Base-by-base conservation (phyloP, 2,888 invertebrate species). In the Ephialtes manifestator region DNA sequence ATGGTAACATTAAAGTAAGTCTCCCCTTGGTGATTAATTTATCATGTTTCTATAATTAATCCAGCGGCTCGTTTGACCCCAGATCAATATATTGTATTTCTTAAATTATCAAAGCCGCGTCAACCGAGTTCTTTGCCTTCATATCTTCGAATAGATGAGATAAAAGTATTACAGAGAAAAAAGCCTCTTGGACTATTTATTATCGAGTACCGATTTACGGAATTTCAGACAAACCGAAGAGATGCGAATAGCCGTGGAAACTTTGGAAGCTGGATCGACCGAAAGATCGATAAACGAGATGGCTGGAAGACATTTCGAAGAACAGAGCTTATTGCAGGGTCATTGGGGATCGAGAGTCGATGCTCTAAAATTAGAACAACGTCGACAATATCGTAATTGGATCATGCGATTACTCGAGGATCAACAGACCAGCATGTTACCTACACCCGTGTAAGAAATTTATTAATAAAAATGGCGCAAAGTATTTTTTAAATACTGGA, bases 371-470 rank as follows among this genome's bases (percentile, higher is more conserved):
- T 97, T 97, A 87, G 97, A 97, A 63, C 99, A 99, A 94, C 96
- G 97, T 80, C 95, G 97, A 51, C 97, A 98, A 90, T 98, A 98
- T 93, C 95, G 98, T 75, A 96, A 98, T 90, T 98, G 98, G 98
- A 96, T 99, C 58, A 97, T 97, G 96, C 95, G 96, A 90, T 96
- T 97, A 84, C 95, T 97, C 70, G 97, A 97, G 93, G 96, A 97
- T 90, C 96, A 96, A 87, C 96, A 96, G 91, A 95, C 96, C 7
- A 95, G 94, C 84, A 95, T 95, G 92, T 90, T 95, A 75, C 95
- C 95, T 24, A 95, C 95, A 48, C 95, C 95, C 31, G 95, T 94
- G 95, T 95, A 93, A 85, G 90, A 85, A 68, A 81, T 70, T 58
- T n/a, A 2, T 11, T 15, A 53, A n/a, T n/a, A 48, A 63, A 67